phyloP scores from a whole-genome alignment of 2,113 vertebrate genomes.

The Alces alces region DNA sequence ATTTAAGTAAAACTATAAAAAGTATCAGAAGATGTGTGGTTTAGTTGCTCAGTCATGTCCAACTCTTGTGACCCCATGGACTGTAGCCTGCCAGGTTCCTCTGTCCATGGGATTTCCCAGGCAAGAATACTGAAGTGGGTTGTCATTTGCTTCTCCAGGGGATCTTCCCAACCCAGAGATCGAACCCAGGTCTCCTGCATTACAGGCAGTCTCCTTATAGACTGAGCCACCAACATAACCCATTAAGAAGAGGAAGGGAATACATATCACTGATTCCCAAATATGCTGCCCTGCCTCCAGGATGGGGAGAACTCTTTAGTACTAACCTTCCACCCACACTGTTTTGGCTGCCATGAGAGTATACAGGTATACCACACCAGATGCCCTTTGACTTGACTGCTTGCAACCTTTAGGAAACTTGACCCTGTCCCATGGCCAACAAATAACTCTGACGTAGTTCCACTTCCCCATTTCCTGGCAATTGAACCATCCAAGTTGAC shows the following conservation, averaged over 20 bases:
- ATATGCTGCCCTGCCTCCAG: not conserved
- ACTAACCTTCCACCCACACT: not conserved
- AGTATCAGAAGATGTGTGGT: not conserved
- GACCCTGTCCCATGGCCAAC: not conserved
- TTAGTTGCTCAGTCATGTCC: not conserved
- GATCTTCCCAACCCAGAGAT: not conserved
- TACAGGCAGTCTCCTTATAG: not conserved
- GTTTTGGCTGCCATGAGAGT: not conserved
- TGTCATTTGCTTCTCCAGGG: not conserved
- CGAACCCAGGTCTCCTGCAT: not conserved
- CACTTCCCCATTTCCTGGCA: not conserved
- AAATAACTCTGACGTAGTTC: not conserved
- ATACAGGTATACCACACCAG: not conserved
- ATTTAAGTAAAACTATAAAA: not conserved
- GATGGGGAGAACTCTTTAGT: not conserved
- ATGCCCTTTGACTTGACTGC: not conserved
- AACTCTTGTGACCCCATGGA: not conserved
- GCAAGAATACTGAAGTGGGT: not conserved
- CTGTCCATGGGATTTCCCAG: not conserved
- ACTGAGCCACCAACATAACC: not conserved
- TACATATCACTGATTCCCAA: not conserved
- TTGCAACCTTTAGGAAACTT: not conserved
- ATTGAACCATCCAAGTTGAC: not conserved
- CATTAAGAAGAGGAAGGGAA: not conserved
- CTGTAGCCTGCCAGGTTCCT: not conserved